phyloP scores from a whole-genome alignment of 2,113 vertebrate genomes.

The Meleagris gallopavo region DNA sequence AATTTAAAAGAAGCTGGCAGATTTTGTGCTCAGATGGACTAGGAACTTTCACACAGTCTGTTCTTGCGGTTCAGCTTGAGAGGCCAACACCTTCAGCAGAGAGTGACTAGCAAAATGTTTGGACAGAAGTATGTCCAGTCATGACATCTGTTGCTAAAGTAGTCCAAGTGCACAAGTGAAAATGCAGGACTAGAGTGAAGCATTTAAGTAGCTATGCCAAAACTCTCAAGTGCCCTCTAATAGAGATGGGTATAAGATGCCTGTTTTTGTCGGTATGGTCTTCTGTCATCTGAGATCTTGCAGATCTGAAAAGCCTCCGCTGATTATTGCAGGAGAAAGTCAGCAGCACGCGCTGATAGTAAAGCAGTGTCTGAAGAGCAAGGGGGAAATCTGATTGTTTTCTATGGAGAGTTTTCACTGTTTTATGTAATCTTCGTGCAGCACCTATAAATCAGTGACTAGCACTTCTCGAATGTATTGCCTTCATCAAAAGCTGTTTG shows the following conservation, averaged over 20 bases:
- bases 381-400: constrained; percentile 33
- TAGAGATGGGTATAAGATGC: not conserved
- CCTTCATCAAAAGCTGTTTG: constrained; percentile 57
- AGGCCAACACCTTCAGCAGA: not conserved
- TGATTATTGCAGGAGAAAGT: not conserved
- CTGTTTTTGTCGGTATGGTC: not conserved
- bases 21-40: constrained; percentile 66
- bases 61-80: constrained; percentile 53
- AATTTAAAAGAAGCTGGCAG: constrained; percentile 33
- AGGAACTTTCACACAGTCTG: not conserved
- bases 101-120: constrained; percentile 29
- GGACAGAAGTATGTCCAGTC: constrained; percentile 47
- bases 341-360: not conserved
- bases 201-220: not conserved
- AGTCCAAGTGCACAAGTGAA: not conserved
- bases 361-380: not conserved
- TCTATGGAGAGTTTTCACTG: constrained; percentile 36
- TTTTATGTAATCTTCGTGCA: constrained; percentile 52
- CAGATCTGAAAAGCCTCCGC: not conserved
- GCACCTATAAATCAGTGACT: constrained; percentile 53
- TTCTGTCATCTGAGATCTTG: not conserved
- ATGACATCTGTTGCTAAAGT: constrained; percentile 19
- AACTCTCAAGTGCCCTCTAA: not conserved
- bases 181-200: not conserved
- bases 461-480: constrained; percentile 50